phyloP scores from a whole-genome alignment of 1,140 invertebrate genomes.

The Limonius californicus region DNA sequence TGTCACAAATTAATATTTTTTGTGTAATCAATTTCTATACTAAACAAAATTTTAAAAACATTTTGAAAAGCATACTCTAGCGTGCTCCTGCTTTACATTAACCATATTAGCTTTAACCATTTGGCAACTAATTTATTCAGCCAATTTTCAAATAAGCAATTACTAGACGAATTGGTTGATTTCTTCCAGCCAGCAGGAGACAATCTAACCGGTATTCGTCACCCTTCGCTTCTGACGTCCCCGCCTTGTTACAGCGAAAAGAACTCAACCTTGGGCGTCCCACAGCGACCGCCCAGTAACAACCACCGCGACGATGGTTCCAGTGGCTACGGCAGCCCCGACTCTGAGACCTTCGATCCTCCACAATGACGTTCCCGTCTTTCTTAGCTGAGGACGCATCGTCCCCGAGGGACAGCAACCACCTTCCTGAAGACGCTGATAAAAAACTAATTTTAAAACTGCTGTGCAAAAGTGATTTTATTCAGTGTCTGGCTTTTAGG shows the following conservation, averaged over 20 bases:
- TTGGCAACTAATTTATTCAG: too few species aligned
- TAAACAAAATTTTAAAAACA: too few species aligned
- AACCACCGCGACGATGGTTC: slow-evolving; percentile 55
- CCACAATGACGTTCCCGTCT: slow-evolving; percentile 48
- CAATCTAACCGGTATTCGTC: slow-evolving; percentile 39
- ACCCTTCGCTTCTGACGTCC: slow-evolving; percentile 35
- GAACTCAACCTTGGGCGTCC: slow-evolving; percentile 46
- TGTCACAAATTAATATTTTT: too few species aligned
- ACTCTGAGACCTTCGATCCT: slow-evolving; percentile 58
- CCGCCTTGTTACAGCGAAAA: slow-evolving; percentile 48
- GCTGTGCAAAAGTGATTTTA: slow-evolving; percentile 5
- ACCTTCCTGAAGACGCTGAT: slow-evolving; percentile 7
- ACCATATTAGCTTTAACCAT: too few species aligned
- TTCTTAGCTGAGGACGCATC: slow-evolving; percentile 16
- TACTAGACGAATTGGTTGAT: slow-evolving; percentile 32
- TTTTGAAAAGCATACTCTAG: too few species aligned
- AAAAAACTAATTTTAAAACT: slow-evolving; percentile 11
- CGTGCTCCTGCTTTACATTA: too few species aligned
- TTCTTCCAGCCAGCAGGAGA: slow-evolving; percentile 47
- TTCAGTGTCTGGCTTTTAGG: background rate
- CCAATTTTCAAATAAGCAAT: background rate
- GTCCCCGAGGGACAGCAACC: background rate
- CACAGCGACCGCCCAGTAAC: slow-evolving; percentile 51
- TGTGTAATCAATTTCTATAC: too few species aligned
- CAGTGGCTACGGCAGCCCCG: slow-evolving; percentile 60